phyloP scores from a whole-genome alignment of 2,888 invertebrate species.

The Microdon myrmicae region DNA sequence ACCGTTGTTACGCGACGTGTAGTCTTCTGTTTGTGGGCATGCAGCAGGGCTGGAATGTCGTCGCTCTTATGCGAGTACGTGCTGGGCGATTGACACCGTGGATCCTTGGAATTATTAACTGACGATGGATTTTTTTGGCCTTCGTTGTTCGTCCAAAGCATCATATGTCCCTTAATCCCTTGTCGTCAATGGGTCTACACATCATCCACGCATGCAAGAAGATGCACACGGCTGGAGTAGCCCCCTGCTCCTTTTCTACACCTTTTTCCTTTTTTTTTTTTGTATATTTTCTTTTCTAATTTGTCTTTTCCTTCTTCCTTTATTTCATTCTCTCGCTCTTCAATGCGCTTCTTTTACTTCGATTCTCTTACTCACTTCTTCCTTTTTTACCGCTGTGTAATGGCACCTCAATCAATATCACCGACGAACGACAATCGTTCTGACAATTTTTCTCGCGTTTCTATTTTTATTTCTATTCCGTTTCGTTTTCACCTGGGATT shows the following conservation, averaged over 20 bases:
- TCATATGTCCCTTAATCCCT: slow-evolving; percentile 45
- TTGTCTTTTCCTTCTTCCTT: not conserved
- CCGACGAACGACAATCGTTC: slow-evolving; percentile 8
- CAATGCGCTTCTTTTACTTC: not conserved
- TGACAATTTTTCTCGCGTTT: slow-evolving; percentile 8
- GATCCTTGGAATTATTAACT: slow-evolving; percentile 47
- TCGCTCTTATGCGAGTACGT: slow-evolving; percentile 47
- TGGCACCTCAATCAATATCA: slow-evolving; percentile 45
- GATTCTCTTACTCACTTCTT: too few species aligned
- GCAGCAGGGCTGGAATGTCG: slow-evolving; percentile 66
- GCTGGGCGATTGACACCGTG: slow-evolving; percentile 47
- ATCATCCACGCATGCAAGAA: slow-evolving; percentile 52
- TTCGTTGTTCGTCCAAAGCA: slow-evolving; percentile 50
- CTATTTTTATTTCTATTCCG: too few species aligned
- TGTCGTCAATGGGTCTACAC: slow-evolving; percentile 34
- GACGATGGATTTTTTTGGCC: slow-evolving; percentile 49
- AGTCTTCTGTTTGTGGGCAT: slow-evolving; percentile 75
- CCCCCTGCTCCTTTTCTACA: slow-evolving; percentile 11
- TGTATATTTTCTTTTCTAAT: not conserved
- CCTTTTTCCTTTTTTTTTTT: not conserved
- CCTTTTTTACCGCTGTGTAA: slow-evolving; percentile 18
- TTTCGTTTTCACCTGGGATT: too few species aligned
- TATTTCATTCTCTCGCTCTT: not conserved
- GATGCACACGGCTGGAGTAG: slow-evolving; percentile 44
- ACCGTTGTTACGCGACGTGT: slow-evolving; percentile 78